Percentiles rank a stretch among this genome's conserved stretches.
Evolutionary conservation across 2,888 invertebrate genomes (phyloP).

Genomic region (Acleris cristana): DNA sequence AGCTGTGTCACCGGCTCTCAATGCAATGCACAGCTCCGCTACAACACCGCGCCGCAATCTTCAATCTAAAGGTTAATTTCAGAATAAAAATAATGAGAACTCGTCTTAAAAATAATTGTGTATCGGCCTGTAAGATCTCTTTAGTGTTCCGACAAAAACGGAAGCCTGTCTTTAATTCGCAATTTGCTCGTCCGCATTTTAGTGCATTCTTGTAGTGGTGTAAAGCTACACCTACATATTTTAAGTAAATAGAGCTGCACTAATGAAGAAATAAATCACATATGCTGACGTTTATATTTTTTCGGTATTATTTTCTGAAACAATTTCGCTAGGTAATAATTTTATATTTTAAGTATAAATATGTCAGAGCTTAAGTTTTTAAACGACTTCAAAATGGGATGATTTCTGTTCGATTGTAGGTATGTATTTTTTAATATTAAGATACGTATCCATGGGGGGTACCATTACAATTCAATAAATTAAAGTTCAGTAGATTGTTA

Average conservation of each 20-base stretch:
- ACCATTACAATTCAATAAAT: no score
- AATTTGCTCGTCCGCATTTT: conserved; percentile 22
- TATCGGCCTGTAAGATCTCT: conserved; percentile 24
- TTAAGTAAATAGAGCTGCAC: conserved; percentile 6
- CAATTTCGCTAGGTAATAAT: no score
- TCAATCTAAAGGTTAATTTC: conserved; percentile 31
- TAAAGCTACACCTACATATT: neutral
- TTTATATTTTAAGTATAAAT: no score
- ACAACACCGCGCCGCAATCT: conserved; percentile 7
- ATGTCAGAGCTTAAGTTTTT: no score
- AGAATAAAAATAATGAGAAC: conserved; percentile 13
- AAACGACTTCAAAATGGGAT: no score
- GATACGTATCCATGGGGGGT: no score
- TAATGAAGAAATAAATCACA: neutral
- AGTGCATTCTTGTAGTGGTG: conserved; percentile 1
- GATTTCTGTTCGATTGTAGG: no score
- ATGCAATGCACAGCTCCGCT: neutral
- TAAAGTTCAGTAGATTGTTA: no score
- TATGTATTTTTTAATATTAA: no score
- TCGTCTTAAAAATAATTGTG: conserved; percentile 21
- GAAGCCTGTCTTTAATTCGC: conserved; percentile 21
- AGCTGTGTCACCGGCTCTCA: neutral
- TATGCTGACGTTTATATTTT: neutral
- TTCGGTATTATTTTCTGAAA: no score
- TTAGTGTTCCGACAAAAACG: conserved; percentile 25